Conservation (phyloP, 1,140 invertebrate genomes). For the Bathynomus jamesi region DNA sequence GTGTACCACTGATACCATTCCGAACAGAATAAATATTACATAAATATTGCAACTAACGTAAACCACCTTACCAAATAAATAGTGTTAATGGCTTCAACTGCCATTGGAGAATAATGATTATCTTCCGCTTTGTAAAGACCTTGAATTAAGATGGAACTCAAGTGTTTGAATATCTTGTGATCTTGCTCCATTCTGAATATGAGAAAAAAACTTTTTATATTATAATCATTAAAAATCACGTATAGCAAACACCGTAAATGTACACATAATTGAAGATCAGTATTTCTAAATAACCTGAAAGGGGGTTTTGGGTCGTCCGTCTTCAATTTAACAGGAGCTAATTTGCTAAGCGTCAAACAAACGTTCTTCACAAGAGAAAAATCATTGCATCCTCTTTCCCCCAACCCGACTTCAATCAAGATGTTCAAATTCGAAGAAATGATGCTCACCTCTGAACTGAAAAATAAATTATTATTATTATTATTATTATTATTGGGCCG, state of each 20-base stretch:
- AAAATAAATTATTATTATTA: too few species aligned
- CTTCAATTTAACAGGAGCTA: slow-evolving; percentile 41
- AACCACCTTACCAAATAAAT: slow-evolving; percentile 50
- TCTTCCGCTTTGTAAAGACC: slow-evolving; percentile 47
- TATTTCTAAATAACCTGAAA: slow-evolving; percentile 22
- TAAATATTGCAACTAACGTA: too few species aligned
- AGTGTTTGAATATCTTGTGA: slow-evolving; percentile 51
- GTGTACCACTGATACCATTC: too few species aligned
- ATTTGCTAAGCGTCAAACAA: slow-evolving; percentile 52
- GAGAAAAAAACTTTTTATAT: background rate
- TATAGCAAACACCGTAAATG: background rate
- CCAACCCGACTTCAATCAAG: slow-evolving; percentile 52
- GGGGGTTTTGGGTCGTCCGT: slow-evolving; percentile 34
- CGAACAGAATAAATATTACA: too few species aligned
- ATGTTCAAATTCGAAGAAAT: slow-evolving; percentile 53
- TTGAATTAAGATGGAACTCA: slow-evolving; percentile 46
- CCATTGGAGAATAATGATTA: slow-evolving; percentile 52
- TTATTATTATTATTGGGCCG: too few species aligned
- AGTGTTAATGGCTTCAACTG: slow-evolving; percentile 52
- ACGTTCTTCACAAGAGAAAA: slow-evolving; percentile 52
- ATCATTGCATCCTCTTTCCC: slow-evolving; percentile 47
- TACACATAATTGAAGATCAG: slow-evolving; percentile 7
- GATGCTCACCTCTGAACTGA: slow-evolving; percentile 47
- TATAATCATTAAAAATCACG: background rate
- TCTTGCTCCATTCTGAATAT: slow-evolving; percentile 46